phyloP scores from a whole-genome alignment of 2,113 vertebrate genomes.

The Dromaius novaehollandiae region DNA sequence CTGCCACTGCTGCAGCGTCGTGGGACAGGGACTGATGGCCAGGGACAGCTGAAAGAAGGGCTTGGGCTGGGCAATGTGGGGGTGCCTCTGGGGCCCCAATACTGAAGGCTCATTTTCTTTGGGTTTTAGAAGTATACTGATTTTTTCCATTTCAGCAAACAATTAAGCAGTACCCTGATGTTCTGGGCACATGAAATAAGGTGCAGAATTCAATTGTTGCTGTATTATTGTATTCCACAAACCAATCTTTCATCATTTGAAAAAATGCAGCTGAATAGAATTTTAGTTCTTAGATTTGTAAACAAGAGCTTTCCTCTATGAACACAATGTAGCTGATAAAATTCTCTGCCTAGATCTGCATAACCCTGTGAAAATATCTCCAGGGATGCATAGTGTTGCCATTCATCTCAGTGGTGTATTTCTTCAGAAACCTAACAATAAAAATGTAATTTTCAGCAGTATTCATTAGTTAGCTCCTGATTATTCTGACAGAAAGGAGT shows the following conservation, averaged over 20 bases:
- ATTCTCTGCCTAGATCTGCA: background rate
- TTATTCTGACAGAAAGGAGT: background rate
- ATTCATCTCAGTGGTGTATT: background rate
- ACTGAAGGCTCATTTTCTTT: background rate
- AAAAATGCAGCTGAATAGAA: background rate
- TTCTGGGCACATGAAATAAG: background rate
- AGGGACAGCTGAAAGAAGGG: background rate
- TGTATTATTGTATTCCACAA: background rate
- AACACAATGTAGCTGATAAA: background rate
- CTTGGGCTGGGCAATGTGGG: background rate
- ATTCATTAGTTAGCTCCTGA: background rate
- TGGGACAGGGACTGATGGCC: background rate
- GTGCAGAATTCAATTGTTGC: background rate
- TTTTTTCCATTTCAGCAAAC: background rate
- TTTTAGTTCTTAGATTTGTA: background rate
- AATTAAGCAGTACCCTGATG: background rate
- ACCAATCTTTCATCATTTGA: background rate
- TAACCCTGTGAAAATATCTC: background rate
- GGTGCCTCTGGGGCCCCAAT: background rate
- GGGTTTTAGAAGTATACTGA: background rate
- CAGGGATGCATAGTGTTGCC: background rate
- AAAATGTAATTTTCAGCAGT: background rate
- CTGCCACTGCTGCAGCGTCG: fast-evolving
- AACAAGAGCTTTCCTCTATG: background rate
- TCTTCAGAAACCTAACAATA: background rate